Evolutionary conservation across 2,113 vertebrate genomes (phyloP).

Genomic region (Aptenodytes forsteri): DNA sequence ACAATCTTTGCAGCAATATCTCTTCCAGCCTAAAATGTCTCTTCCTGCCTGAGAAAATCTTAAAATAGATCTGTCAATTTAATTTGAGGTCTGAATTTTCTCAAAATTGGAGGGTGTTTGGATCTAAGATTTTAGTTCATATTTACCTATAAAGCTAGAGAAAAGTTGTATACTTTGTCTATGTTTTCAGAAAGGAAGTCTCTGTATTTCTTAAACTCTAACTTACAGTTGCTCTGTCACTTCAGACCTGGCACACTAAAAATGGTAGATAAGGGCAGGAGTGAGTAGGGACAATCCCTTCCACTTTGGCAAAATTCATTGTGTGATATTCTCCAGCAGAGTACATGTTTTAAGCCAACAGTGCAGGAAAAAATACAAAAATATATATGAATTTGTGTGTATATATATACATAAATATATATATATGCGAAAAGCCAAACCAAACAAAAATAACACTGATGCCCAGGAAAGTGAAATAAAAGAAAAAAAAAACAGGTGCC

Average conservation of each 20-base stretch:
- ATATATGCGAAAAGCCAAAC: neutral
- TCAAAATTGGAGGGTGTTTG: neutral
- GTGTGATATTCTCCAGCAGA: neutral
- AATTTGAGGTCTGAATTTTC: neutral
- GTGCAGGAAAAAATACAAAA: neutral
- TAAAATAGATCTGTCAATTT: neutral
- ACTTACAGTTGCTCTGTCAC: neutral
- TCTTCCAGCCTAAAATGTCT: neutral
- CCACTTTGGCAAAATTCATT: neutral
- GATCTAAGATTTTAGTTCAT: neutral
- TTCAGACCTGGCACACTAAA: neutral
- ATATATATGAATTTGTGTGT: fast-evolving
- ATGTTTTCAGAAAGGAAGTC: neutral
- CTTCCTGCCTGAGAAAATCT: neutral
- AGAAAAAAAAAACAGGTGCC: neutral
- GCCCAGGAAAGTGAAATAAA: neutral
- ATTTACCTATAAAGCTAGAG: neutral
- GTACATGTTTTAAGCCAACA: neutral
- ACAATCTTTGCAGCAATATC: neutral
- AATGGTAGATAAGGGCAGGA: neutral
- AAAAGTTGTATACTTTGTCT: neutral
- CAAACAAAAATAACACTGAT: neutral
- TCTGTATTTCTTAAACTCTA: neutral
- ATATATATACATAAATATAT: too few relatives aligned
- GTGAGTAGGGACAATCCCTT: neutral